phyloP scores from a whole-genome alignment of 2,113 vertebrate genomes.

The Hassar affinis region DNA sequence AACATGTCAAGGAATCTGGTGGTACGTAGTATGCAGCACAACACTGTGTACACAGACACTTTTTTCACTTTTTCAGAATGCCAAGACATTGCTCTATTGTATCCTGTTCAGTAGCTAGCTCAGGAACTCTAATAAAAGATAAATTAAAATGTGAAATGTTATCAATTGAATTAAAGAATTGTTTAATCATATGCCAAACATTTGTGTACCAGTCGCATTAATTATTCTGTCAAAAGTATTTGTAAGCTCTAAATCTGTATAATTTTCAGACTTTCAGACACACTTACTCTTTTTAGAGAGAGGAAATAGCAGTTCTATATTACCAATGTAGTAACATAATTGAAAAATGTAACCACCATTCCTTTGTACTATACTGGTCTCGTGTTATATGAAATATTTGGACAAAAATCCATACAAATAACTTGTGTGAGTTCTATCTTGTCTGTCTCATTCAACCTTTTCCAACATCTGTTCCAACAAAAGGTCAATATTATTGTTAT shows the following conservation, averaged over 20 bases:
- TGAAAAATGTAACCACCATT: not conserved
- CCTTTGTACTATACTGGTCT: not conserved
- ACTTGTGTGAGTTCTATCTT: not conserved
- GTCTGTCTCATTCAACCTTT: not conserved
- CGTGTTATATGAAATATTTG: not conserved
- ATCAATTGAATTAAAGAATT: not conserved
- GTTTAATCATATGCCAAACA: not conserved
- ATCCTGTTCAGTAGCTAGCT: no score
- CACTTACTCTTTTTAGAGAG: not conserved
- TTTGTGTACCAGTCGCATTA: not conserved
- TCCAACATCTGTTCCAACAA: not conserved
- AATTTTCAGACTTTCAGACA: not conserved
- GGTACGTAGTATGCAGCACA: not conserved
- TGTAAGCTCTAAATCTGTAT: not conserved
- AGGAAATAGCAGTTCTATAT: not conserved
- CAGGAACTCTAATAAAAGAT: not conserved
- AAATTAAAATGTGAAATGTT: not conserved
- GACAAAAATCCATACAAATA: not conserved
- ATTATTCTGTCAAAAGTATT: not conserved
- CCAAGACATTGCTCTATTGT: not conserved
- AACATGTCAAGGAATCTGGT: not conserved
- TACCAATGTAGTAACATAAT: not conserved
- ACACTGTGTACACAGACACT: not conserved
- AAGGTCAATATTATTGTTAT: not conserved
- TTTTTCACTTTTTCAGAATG: not conserved